Evolutionary conservation across 1,140 invertebrate genomes (phyloP), one percentile per base, ranked within the genome.

Genomic region (Halictus rubicundus): DNA sequence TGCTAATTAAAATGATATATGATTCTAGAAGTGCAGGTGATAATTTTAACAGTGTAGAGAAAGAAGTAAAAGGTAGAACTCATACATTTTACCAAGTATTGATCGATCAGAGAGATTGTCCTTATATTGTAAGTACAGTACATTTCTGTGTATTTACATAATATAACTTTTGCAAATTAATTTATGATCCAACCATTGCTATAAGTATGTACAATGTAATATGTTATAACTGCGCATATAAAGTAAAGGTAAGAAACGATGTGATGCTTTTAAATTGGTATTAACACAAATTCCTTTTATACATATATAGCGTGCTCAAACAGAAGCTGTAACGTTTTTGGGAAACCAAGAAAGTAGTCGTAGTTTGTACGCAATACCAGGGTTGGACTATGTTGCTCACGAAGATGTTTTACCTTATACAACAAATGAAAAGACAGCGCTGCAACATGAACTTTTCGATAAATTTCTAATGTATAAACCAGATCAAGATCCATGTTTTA

Each of bases 21-120:
- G 23, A 73, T 88, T 89, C 10, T 66, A 93, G 92, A 74, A 85
- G 66, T 46, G 91, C 93, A 64, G 88, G 91, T 73, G 87, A 81
- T 80, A 92, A 88, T 88, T 92, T 87, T 89, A 93, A 91, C 91
- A 94, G 95, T 81, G 96, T 96, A 60, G 95, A 96, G 16, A 97
- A 97, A 91, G 97, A 98, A 94, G 97, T 98, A 0, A 97, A 98
- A 93, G 97, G 97, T 61, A 95, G 95, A 89, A 97, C 97, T 21
- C 97, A 98, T 87, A 97, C 97, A n/a, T 99, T 98, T 92, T 99
- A 99, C 93, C 98, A 99, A 94, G 98, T 99, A 25, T 94, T 99
- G 9, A 99, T 99, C 88, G 98, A 99, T 93, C 97, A 97, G 73
- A 94, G 98, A 90, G 98, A 99, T 94, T 98, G 97, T 91, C 98